Evolutionary conservation across 2,888 invertebrate species (phyloP).

Genomic region (Apotomis betuletana): DNA sequence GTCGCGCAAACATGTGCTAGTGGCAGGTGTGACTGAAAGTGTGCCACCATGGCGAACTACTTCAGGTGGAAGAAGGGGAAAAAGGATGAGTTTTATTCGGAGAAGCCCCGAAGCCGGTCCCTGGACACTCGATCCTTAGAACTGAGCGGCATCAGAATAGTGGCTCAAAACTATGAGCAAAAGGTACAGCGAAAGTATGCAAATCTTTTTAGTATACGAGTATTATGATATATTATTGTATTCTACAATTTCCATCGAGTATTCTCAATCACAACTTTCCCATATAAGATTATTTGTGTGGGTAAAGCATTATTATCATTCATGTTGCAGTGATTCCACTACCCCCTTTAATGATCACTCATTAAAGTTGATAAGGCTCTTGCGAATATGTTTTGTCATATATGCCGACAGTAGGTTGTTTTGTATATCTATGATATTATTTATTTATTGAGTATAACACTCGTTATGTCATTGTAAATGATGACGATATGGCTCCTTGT

Average conservation of each 20-base stretch:
- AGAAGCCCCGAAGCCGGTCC: slow-evolving; percentile 88
- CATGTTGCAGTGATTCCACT: slow-evolving; percentile 13
- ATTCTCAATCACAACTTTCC: slow-evolving; percentile 2
- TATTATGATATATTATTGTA: neutral
- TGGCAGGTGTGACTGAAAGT: slow-evolving; percentile 53
- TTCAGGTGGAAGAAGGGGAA: slow-evolving; percentile 88
- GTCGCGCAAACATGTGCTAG: slow-evolving; percentile 46
- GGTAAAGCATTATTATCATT: slow-evolving; percentile 23
- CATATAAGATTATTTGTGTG: slow-evolving; percentile 13
- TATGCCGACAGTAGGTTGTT: neutral
- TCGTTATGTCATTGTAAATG: slow-evolving; percentile 39
- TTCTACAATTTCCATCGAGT: neutral
- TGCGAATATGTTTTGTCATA: neutral
- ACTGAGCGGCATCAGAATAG: slow-evolving; percentile 85
- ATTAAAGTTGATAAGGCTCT: slow-evolving; percentile 10
- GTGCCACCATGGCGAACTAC: slow-evolving; percentile 84
- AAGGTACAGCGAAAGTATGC: slow-evolving; percentile 50
- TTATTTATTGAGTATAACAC: slow-evolving; percentile 16
- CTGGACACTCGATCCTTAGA: slow-evolving; percentile 89
- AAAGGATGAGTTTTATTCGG: slow-evolving; percentile 82
- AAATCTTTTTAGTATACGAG: slow-evolving; percentile 8
- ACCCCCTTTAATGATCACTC: slow-evolving; percentile 14
- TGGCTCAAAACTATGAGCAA: slow-evolving; percentile 79
- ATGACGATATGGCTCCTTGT: slow-evolving; percentile 38
- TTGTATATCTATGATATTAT: slow-evolving; percentile 3